These are phyloP conservation scores for Pachymerium ferrugineum DNA, from an alignment of 2,888 invertebrate genomes.

Conservation along the genomic window DNA sequence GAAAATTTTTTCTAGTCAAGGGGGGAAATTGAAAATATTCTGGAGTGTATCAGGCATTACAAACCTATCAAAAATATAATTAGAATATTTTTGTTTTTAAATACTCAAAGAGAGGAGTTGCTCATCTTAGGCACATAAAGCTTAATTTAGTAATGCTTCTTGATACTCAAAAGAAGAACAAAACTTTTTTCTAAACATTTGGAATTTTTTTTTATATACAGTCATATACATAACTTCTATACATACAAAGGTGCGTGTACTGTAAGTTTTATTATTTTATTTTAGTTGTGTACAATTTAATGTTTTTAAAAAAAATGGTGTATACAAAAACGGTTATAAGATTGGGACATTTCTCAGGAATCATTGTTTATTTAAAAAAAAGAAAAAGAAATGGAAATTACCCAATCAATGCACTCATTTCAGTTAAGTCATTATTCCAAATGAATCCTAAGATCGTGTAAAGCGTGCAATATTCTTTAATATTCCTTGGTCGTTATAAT, in stretches of 20 bases:
- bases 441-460: not conserved
- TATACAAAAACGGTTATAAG: not conserved
- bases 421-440: no score
- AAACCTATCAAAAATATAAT: conserved; percentile 3
- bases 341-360: conserved; percentile 25
- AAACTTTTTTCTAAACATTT: not conserved
- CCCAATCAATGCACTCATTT: not conserved
- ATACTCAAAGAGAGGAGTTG: not conserved
- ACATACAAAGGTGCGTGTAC: not conserved
- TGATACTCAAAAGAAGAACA: not conserved
- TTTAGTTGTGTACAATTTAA: not conserved
- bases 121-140: conserved; percentile 12
- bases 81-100: no score
- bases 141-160: conserved; percentile 16
- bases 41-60: not conserved
- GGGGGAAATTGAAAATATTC: not conserved
- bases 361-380: not conserved
- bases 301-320: not conserved
- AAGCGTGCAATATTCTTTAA: conserved; percentile 1
- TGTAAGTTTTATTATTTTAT: conserved; percentile 7
- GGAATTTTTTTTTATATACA: conserved; percentile 28
- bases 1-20: conserved; percentile 1
- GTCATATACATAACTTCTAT: not conserved
- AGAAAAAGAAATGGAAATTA: not conserved
- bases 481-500: no score